Base-by-base conservation (phyloP, 2,888 invertebrate genomes). In the Antheraea assamensis region DNA sequence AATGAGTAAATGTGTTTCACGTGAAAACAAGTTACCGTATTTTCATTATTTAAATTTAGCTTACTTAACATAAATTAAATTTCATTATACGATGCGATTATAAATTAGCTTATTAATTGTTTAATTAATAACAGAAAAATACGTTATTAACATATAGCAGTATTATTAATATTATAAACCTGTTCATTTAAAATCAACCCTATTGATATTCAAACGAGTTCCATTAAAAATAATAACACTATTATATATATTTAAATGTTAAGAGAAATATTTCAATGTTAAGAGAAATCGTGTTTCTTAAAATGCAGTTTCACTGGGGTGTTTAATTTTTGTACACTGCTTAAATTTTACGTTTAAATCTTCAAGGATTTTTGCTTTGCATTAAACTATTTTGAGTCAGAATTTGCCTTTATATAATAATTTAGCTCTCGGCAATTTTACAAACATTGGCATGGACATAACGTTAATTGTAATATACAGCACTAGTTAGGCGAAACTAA, bases 401-500 rank as follows among this genome's bases (percentile, higher is more conserved):
- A 13, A 58, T 24, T n/a, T 19, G n/a, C n/a, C 2, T 21, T 3
- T n/a, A 2, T 55, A n/a, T 55, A 2, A n/a, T 21, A 7, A 52
- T 52, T 21, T 21, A 52, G 8, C 61, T 64, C 17, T 30, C 27
- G 30, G 17, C 19, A 64, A 64, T 21, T 64, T 64, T 17, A 30
- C 4, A 30, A 64, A 15, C 42, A 2, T 42, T 42, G 42, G 42
- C 42, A 42, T 42, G 42, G 13, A 42, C 13, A 42, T 42, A 42
- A 42, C 42, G 13, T 42, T 13, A 42, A 64, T 64, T 64, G 30
- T 66, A 68, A 68, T n/a, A 35, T 68, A 68, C 35, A 35, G n/a
- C 13, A 35, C n/a, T n/a, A n/a, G 68, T 68, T 68, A n/a, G n/a
- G 35, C 35, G 35, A 68, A 68, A 68, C 35, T 68, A 68, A 35